Evolutionary conservation across 1,140 invertebrate genomes (phyloP), one percentile per base, ranked within the genome.

Genomic region (Riptortus pedestris): DNA sequence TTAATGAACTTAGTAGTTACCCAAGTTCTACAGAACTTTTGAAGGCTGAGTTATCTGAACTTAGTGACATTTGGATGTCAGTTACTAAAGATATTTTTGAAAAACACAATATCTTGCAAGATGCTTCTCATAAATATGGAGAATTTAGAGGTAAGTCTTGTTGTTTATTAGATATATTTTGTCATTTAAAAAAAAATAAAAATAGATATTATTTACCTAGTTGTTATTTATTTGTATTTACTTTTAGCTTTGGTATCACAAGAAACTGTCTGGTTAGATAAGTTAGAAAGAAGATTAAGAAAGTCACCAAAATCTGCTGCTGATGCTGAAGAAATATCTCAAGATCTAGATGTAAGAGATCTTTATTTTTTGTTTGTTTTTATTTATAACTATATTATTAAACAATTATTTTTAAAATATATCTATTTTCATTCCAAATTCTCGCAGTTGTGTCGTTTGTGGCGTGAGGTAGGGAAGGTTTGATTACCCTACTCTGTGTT

Each of bases 281-380:
- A 85, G 65, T 75, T 95, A 66, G 85, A 91, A 71, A 86, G 85
- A 69, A 85, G 89, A 71, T 77, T 94, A 62, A 82, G 81, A 67
- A 82, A 82, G 70, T 83, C 84, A 9, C 80, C 83, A 0, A 83
- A 85, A 67, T 79, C 79, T 70, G 85, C 85, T 67, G 87, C 85
- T n/a, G 92, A 94, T 77, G 90, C 91, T n/a, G 92, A 95, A 77
- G 92, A 95, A 76, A 87, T 93, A 65, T 89, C 88, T 28, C 90
- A 92, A 72, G 87, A 92, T 72, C 78, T 94, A 43, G 89, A 92
- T 77, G 90, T 93, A 74, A 83, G 83, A 68, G 57, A 18, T 1
- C 14, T 28, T 22, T 20, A 4, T 20, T 43, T 22, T n/a, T 18
- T 27, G 5, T 26, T 26, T 31, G 16, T 38, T 22, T 4, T 24